phyloP scores from a whole-genome alignment of 2,797 vertebrate genomes.

The Microctenopoma lineatum region DNA sequence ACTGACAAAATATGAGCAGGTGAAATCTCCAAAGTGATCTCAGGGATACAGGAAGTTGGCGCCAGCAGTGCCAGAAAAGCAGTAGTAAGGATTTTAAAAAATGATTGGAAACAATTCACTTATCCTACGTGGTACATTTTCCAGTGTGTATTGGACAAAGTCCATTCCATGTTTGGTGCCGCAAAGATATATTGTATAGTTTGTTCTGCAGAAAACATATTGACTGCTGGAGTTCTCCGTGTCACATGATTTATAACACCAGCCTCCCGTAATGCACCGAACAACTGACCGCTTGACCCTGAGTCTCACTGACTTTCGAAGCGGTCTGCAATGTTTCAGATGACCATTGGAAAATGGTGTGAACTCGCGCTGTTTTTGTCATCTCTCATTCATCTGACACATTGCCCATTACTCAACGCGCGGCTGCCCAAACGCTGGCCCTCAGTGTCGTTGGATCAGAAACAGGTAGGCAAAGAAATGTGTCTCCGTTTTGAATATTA shows the following conservation, averaged over 20 bases:
- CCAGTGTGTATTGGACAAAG: background rate
- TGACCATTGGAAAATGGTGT: constrained; percentile 21
- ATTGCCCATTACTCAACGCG: constrained; percentile 39
- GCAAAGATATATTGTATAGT: constrained; percentile 28
- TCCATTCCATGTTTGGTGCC: background rate
- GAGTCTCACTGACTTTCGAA: constrained; percentile 38
- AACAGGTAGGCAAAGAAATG: background rate
- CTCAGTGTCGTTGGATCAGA: constrained; percentile 3
- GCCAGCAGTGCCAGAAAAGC: constrained; percentile 14
- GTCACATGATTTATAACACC: constrained; percentile 69
- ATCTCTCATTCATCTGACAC: constrained; percentile 64
- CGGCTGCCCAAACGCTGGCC: background rate
- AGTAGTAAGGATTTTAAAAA: too few species aligned
- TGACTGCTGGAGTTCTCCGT: constrained; percentile 38
- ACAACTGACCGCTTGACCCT: constrained; percentile 52
- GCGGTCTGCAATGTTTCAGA: constrained; percentile 30
- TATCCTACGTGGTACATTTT: background rate
- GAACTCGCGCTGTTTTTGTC: constrained; percentile 40
- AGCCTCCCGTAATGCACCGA: constrained; percentile 40
- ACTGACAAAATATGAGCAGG: background rate
- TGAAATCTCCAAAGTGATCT: background rate
- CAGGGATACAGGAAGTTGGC: constrained; percentile 4
- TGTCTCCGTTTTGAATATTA: background rate
- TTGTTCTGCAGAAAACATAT: constrained; percentile 52
- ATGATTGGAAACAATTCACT: too few species aligned